These are phyloP conservation scores for Tyto alba DNA, from an alignment of 2,113 vertebrate genomes.

Conservation along the genomic window DNA sequence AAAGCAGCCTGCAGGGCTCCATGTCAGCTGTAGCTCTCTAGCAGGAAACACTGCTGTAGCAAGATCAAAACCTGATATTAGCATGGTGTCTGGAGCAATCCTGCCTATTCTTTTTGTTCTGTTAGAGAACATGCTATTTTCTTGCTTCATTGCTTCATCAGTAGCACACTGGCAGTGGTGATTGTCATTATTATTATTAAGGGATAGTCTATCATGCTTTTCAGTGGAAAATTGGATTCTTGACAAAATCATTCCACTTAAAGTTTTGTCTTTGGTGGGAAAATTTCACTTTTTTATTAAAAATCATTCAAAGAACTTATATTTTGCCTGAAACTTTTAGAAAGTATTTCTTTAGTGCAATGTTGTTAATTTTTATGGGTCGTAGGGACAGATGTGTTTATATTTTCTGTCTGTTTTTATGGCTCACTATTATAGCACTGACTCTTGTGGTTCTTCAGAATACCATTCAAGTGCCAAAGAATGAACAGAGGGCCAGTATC, in stretches of 20 bases:
- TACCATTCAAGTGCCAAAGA: background rate
- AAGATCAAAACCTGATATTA: slow-evolving; percentile 26
- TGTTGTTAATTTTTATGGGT: slow-evolving; percentile 23
- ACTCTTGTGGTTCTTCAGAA: slow-evolving; percentile 21
- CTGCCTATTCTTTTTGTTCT: background rate
- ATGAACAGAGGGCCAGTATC: slow-evolving; percentile 23
- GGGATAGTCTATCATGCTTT: background rate
- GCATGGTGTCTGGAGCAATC: background rate
- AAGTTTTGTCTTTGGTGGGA: slow-evolving; percentile 15
- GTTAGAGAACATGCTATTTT: background rate
- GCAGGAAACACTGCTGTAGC: slow-evolving; percentile 6
- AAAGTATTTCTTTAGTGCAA: background rate
- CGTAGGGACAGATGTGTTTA: slow-evolving; percentile 32
- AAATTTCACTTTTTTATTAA: background rate
- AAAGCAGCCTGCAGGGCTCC: slow-evolving; percentile 49
- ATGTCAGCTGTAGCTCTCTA: slow-evolving; percentile 16
- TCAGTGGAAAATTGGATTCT: slow-evolving; percentile 39
- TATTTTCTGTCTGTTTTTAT: slow-evolving; percentile 37
- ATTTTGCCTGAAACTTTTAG: background rate
- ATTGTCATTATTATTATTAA: slow-evolving; percentile 10
- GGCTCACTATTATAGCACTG: background rate
- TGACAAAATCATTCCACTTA: background rate
- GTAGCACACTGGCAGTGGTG: background rate
- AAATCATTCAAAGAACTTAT: background rate
- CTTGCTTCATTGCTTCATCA: slow-evolving; percentile 18